Evolutionary conservation across 2,113 vertebrate species (phyloP).

Genomic region (Pelecanus crispus): DNA sequence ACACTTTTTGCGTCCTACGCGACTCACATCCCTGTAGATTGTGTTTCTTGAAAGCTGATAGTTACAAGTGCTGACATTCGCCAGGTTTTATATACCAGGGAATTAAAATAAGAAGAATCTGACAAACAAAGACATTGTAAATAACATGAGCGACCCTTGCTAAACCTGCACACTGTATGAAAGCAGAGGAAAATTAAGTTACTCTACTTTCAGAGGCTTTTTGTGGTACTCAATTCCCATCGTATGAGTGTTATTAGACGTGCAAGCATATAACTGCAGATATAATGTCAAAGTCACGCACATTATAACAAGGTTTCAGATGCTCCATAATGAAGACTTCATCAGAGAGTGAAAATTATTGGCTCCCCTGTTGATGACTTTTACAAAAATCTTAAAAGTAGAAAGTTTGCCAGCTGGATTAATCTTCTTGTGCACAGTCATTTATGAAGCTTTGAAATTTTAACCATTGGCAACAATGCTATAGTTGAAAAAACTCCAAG

Average conservation of each 20-base stretch:
- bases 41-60: conserved; percentile 58
- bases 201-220: conserved; percentile 43
- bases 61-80: conserved; percentile 56
- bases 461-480: conserved; percentile 32
- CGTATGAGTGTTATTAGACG: conserved; percentile 26
- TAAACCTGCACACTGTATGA: not conserved
- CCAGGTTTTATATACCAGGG: conserved; percentile 45
- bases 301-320: conserved; percentile 6
- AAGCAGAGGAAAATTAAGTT: conserved; percentile 48
- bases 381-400: conserved; percentile 2
- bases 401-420: conserved; percentile 54
- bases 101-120: conserved; percentile 53
- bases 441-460: conserved; percentile 46
- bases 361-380: conserved; percentile 21
- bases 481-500: conserved; percentile 50
- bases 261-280: conserved; percentile 44
- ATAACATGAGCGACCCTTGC: conserved; percentile 34
- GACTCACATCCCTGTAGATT: conserved; percentile 9
- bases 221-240: not conserved
- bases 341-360: conserved; percentile 35
- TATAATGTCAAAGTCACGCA: conserved; percentile 42
- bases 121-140: conserved; percentile 39
- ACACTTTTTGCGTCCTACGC: conserved; percentile 30
- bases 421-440: conserved; percentile 36
- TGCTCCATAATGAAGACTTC: conserved; percentile 32